phyloP scores from a whole-genome alignment of 1,140 invertebrate genomes.

The Atopsyche davidsoni region DNA sequence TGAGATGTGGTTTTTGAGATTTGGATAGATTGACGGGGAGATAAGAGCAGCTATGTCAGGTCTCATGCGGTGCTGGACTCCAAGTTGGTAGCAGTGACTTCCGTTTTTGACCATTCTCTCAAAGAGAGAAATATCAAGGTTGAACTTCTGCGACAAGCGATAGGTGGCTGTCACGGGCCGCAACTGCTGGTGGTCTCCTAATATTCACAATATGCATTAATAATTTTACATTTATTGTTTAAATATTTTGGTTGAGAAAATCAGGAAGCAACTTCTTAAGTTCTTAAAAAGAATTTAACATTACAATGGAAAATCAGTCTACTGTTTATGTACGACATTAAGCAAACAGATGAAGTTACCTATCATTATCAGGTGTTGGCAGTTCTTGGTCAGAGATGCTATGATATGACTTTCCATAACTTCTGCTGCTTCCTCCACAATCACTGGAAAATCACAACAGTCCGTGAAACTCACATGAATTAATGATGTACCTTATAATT shows the following conservation, averaged over 20 bases:
- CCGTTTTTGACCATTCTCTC: conserved; percentile 61
- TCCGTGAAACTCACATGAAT: no score
- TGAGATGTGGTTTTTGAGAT: conserved; percentile 49
- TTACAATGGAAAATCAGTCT: no score
- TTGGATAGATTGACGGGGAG: conserved; percentile 54
- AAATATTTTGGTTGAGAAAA: no score
- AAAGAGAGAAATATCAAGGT: conserved; percentile 66
- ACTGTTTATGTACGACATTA: no score
- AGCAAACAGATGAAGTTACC: no score
- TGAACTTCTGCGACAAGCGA: conserved; percentile 50
- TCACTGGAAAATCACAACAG: conserved; percentile 46
- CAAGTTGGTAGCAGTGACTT: conserved; percentile 47
- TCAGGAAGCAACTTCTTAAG: no score
- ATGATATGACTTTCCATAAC: conserved; percentile 73
- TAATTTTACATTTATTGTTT: no score
- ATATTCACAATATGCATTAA: background rate
- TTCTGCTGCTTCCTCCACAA: conserved; percentile 84
- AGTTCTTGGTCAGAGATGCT: conserved; percentile 60
- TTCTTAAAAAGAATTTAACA: no score
- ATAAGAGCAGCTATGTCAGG: conserved; percentile 57
- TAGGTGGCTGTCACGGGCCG: conserved; percentile 58
- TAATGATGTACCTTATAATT: no score
- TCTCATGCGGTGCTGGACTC: conserved; percentile 62
- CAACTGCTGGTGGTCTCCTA: conserved; percentile 72
- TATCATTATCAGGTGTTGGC: conserved; percentile 77